These are phyloP conservation scores for Meiosimyza platycephala DNA, from an alignment of 2,888 invertebrate genomes.

Conservation along the genomic window DNA sequence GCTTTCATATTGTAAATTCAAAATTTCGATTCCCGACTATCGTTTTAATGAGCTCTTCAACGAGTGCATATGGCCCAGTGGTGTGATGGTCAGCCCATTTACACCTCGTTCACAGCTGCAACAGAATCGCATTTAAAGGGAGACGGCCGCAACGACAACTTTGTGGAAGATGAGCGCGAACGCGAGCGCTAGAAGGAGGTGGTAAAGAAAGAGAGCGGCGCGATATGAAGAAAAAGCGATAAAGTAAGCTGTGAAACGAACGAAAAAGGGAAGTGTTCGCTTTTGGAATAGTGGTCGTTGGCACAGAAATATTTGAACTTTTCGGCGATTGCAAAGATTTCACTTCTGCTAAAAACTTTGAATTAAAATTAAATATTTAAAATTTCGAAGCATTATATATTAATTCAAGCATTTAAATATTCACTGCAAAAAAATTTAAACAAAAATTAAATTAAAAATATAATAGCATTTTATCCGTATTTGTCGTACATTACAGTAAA, in stretches of 20 bases:
- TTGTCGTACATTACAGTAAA: conserved; percentile 58
- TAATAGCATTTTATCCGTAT: conserved; percentile 53
- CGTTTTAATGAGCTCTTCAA: conserved; percentile 64
- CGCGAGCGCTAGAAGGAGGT: not conserved
- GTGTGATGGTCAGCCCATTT: conserved; percentile 63
- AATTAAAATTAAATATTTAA: conserved; percentile 18
- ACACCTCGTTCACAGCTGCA: conserved; percentile 63
- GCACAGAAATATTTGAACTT: conserved; percentile 24
- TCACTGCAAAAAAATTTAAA: conserved; percentile 33
- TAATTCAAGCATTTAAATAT: conserved; percentile 35
- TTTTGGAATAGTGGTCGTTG: conserved; percentile 15
- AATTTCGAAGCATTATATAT: conserved; percentile 26
- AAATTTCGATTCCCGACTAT: conserved; percentile 63
- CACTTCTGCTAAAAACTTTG: conserved; percentile 18
- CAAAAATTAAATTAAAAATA: conserved; percentile 11
- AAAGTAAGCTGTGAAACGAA: conserved; percentile 22
- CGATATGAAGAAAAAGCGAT: conserved; percentile 14
- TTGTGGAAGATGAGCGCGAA: not conserved
- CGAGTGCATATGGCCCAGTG: conserved; percentile 63
- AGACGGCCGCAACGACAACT: conserved; percentile 13
- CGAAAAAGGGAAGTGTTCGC: conserved; percentile 9
- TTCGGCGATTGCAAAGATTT: conserved; percentile 31
- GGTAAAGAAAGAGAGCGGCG: not conserved
- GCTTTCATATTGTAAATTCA: conserved; percentile 61
- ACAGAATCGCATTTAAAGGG: conserved; percentile 61